Percentiles rank a stretch among this genome's conserved stretches.
Conservation (phyloP, 2,797 vertebrate species). For the Poecilia velifera region DNA sequence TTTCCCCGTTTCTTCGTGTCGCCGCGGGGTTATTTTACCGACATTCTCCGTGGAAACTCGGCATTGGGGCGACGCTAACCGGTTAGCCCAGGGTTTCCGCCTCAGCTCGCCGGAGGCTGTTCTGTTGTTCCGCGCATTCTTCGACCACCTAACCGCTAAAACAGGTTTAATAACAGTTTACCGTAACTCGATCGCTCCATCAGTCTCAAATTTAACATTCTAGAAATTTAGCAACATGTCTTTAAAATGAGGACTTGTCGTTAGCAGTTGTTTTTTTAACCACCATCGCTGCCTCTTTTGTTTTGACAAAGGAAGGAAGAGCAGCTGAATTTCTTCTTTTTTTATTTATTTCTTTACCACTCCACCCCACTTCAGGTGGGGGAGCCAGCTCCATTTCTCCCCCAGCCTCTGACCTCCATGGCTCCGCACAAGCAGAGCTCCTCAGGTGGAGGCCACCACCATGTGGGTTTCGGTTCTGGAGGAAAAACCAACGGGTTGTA, state of each 20-base stretch:
- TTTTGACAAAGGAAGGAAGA: constrained; percentile 75
- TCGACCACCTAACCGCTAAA: constrained; percentile 20
- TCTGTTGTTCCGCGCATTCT: constrained; percentile 67
- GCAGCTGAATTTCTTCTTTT: constrained; percentile 37
- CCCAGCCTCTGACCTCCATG: constrained; percentile 70
- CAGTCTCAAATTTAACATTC: not conserved
- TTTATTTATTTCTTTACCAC: not conserved
- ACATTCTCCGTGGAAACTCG: not conserved
- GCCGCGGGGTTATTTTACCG: rapidly evolving
- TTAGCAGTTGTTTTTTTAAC: constrained; percentile 37
- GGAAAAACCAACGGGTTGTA: constrained; percentile 78
- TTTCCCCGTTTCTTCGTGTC: not conserved
- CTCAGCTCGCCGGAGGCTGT: constrained; percentile 58
- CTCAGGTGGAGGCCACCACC: constrained; percentile 64
- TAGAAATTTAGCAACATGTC: not conserved
- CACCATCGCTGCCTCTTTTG: constrained; percentile 62
- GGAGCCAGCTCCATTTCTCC: constrained; percentile 5
- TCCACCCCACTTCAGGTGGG: constrained; percentile 5
- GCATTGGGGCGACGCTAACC: constrained; percentile 33
- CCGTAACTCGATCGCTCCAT: no score
- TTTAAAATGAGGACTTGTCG: constrained; percentile 41
- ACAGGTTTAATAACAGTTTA: not conserved
- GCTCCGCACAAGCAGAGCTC: constrained; percentile 90
- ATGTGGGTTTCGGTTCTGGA: constrained; percentile 66
- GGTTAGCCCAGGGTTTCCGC: constrained; percentile 58